Percentiles rank a stretch among this genome's conserved stretches.
These are phyloP conservation scores for Drosophila chauvacae DNA, from an alignment of 1,140 invertebrate species.

Conservation along the genomic window DNA sequence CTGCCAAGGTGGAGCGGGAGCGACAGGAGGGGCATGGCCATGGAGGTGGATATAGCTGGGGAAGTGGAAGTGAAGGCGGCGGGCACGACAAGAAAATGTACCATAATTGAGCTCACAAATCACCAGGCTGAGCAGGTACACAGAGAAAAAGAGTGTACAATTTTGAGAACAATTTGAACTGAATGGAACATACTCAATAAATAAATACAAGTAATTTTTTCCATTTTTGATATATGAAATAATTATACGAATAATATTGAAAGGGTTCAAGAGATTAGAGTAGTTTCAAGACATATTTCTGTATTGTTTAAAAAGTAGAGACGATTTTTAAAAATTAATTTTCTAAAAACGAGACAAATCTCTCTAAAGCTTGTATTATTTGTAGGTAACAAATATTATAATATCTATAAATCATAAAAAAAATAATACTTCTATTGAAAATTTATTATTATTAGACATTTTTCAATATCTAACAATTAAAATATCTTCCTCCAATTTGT, in stretches of 20 bases:
- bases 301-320: background rate
- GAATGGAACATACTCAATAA: background rate
- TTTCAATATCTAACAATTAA: background rate
- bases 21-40: conserved; percentile 6
- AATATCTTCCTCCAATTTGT: no score
- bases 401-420: background rate
- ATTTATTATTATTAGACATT: background rate
- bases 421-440: background rate
- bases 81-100: conserved; percentile 64
- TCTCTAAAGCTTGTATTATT: background rate
- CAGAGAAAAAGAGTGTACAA: background rate
- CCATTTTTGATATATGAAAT: background rate
- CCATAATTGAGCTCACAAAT: conserved; percentile 81
- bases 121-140: conserved; percentile 55
- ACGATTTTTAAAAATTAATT: background rate
- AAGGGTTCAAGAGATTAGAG: background rate
- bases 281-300: background rate
- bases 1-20: conserved; percentile 52
- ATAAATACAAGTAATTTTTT: background rate
- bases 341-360: no score
- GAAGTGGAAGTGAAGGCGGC: conserved; percentile 25
- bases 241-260: background rate
- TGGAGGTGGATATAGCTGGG: conserved; percentile 6
- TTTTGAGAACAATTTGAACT: background rate
- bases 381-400: no score